A percentile compares a stretch with the other conserved stretches of the same genome.
These are phyloP conservation scores for Halcyon smyrnensis DNA, from an alignment of 2,797 vertebrate species.

Conservation along the genomic window DNA sequence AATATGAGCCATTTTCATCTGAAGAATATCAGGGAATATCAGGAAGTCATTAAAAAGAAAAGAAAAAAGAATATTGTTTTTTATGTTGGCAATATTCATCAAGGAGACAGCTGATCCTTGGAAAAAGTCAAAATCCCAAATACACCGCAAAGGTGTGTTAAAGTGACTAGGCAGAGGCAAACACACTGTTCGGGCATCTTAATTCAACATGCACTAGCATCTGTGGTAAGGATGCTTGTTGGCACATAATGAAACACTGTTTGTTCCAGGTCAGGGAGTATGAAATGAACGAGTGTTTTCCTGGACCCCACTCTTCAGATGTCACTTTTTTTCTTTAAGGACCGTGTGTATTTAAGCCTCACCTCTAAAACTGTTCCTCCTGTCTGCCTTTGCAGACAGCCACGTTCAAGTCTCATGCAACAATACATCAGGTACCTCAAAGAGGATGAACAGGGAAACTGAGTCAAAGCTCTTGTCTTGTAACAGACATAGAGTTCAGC, in stretches of 20 bases:
- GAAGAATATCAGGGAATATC: not conserved
- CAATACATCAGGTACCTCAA: not conserved
- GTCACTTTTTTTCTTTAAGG: not conserved
- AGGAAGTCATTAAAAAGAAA: not conserved
- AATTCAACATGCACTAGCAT: not conserved
- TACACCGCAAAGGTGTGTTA: not conserved
- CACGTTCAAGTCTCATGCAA: not conserved
- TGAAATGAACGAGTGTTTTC: not conserved
- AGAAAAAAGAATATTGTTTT: not conserved
- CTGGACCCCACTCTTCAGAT: not conserved
- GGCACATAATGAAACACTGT: not conserved
- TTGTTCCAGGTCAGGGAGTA: not conserved
- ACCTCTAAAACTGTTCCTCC: not conserved
- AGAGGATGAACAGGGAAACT: not conserved
- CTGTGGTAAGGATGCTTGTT: not conserved
- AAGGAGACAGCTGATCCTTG: not conserved
- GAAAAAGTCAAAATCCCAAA: not conserved
- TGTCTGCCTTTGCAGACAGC: not conserved
- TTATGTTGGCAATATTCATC: not conserved
- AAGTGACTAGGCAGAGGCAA: not conserved
- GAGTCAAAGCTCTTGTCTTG: not conserved
- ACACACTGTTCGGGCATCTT: not conserved
- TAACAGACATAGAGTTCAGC: not conserved
- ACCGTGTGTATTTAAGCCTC: not conserved
- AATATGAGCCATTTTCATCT: not conserved